Percentiles rank a stretch among this genome's conserved stretches.
Evolutionary conservation across 2,113 vertebrate genomes (phyloP).

Genomic region (Saguinus midas): DNA sequence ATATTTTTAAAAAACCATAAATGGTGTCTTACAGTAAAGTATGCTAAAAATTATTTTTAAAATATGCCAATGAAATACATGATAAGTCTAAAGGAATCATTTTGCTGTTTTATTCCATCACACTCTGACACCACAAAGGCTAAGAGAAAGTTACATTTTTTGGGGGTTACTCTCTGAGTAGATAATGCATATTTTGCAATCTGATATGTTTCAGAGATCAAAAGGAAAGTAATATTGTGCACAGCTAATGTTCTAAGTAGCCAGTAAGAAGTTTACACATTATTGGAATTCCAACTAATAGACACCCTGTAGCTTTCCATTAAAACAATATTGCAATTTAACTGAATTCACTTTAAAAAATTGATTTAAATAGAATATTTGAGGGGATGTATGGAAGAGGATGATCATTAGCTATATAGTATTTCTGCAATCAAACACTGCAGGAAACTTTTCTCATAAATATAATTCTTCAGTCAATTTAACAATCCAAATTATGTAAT

Average conservation of each 20-base stretch:
- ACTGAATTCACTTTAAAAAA: constrained; percentile 30
- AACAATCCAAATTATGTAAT: background rate
- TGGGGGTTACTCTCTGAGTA: background rate
- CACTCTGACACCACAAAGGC: background rate
- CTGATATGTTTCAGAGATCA: background rate
- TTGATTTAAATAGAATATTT: constrained; percentile 30
- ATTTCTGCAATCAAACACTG: background rate
- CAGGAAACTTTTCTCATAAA: background rate
- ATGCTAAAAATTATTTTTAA: background rate
- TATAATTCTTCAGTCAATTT: background rate
- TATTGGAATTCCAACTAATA: constrained; percentile 43
- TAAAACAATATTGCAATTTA: background rate
- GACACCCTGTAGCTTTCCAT: background rate
- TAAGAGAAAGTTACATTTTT: background rate
- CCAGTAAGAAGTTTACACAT: background rate
- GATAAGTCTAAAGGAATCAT: background rate
- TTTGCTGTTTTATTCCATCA: background rate
- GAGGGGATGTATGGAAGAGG: background rate
- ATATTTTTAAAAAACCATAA: background rate
- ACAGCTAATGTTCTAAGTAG: background rate
- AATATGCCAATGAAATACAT: constrained; percentile 9
- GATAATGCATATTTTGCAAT: background rate
- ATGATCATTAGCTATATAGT: background rate
- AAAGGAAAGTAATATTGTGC: background rate
- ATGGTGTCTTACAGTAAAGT: background rate